These are phyloP conservation scores for Germaria angustata DNA, from an alignment of 2,888 invertebrate genomes.

Conservation along the genomic window DNA sequence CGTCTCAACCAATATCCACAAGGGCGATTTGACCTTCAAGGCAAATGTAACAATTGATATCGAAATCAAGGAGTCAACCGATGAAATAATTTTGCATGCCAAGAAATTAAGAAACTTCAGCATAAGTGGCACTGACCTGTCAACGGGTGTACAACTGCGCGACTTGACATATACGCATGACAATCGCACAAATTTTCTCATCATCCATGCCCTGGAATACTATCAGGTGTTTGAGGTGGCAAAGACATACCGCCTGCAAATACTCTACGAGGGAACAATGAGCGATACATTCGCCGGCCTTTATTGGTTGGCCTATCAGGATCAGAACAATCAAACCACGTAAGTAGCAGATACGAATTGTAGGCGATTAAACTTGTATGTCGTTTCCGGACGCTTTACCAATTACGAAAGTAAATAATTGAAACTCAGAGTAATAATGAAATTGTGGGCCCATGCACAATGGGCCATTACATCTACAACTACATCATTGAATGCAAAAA, in stretches of 20 bases:
- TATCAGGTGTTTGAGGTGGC: slow-evolving; percentile 74
- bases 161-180: slow-evolving; percentile 73
- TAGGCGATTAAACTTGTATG: neutral
- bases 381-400: too few relatives aligned
- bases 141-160: slow-evolving; percentile 68
- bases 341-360: slow-evolving; percentile 69
- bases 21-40: slow-evolving; percentile 70
- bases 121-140: slow-evolving; percentile 72
- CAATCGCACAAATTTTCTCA: slow-evolving; percentile 70
- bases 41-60: slow-evolving; percentile 77
- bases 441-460: too few relatives aligned
- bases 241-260: slow-evolving; percentile 77
- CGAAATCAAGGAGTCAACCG: slow-evolving; percentile 71
- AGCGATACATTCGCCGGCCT: slow-evolving; percentile 84
- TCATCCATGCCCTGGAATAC: slow-evolving; percentile 73
- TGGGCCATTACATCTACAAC: too few relatives aligned
- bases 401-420: too few relatives aligned
- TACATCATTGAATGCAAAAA: too few relatives aligned
- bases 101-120: slow-evolving; percentile 72
- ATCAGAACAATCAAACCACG: slow-evolving; percentile 77
- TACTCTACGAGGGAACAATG: slow-evolving; percentile 82
- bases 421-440: too few relatives aligned
- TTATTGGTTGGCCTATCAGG: slow-evolving; percentile 82
- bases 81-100: slow-evolving; percentile 77
- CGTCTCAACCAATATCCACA: slow-evolving; percentile 74